Percentiles rank a stretch among this genome's conserved stretches.
phyloP scores from a whole-genome alignment of 64 coral and sea anemone species.

The Porites lutea region DNA sequence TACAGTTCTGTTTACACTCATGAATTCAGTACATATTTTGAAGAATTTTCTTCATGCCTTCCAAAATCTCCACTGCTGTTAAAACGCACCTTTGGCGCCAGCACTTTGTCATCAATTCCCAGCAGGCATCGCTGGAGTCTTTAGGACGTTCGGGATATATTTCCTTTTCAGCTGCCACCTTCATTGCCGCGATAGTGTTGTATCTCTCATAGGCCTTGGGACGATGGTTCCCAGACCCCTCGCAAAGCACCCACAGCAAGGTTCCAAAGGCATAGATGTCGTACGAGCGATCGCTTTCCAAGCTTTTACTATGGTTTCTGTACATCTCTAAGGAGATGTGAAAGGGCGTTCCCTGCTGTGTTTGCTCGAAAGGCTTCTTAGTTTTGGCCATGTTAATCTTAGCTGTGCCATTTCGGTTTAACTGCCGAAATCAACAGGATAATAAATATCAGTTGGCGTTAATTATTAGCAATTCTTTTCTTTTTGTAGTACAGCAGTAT shows the following conservation, averaged over 20 bases:
- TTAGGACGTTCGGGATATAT: slow-evolving; percentile 46
- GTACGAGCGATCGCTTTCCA: background rate
- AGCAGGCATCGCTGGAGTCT: slow-evolving; percentile 5
- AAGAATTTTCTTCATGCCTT: background rate
- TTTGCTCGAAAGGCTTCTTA: slow-evolving; percentile 63
- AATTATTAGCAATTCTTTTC: background rate
- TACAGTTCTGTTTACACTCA: too few species aligned
- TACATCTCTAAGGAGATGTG: slow-evolving; percentile 68
- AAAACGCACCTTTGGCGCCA: slow-evolving; percentile 27
- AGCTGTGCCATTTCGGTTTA: slow-evolving; percentile 37
- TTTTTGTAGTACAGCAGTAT: too few species aligned
- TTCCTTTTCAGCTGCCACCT: slow-evolving; percentile 6
- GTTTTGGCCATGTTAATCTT: slow-evolving; percentile 58
- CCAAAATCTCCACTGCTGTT: background rate
- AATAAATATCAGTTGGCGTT: background rate
- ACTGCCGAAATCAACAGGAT: background rate
- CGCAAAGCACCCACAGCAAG: slow-evolving; percentile 59
- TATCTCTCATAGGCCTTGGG: slow-evolving; percentile 27
- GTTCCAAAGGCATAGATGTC: slow-evolving; percentile 65
- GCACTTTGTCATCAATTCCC: slow-evolving; percentile 42
- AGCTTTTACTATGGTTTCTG: background rate
- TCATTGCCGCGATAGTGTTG: slow-evolving; percentile 20
- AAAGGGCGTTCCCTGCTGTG: slow-evolving; percentile 37
- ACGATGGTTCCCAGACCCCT: slow-evolving; percentile 43
- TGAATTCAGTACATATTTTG: too few species aligned